Evolutionary conservation across 2,113 vertebrate species (phyloP).

Genomic region (Montifringilla adamsi): DNA sequence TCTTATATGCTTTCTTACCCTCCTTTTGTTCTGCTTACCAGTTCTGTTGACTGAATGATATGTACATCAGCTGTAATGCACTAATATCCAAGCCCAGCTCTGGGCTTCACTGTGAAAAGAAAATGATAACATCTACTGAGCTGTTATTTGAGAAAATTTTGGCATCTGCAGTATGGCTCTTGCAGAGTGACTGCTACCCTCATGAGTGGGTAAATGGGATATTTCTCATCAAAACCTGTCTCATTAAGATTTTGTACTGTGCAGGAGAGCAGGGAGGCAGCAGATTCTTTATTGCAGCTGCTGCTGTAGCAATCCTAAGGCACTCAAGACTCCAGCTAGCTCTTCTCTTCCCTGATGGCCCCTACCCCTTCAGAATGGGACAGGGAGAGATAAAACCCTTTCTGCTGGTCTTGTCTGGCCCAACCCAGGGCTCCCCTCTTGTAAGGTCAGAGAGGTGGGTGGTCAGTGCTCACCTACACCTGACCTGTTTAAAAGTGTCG

Average conservation of each 20-base stretch:
- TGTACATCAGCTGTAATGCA: not conserved
- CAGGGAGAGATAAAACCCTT: not conserved
- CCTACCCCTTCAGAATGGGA: not conserved
- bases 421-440: rapidly evolving
- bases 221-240: not conserved
- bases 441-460: not conserved
- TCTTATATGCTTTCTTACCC: not conserved
- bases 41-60: not conserved
- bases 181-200: not conserved
- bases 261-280: not conserved
- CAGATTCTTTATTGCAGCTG: not conserved
- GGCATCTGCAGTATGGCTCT: not conserved
- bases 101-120: not conserved
- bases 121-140: not conserved
- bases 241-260: not conserved
- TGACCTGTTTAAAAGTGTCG: not conserved
- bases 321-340: not conserved
- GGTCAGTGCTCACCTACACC: not conserved
- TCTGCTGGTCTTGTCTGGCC: not conserved
- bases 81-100: not conserved
- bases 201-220: not conserved
- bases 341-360: rapidly evolving
- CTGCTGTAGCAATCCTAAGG: not conserved
- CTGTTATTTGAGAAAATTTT: not conserved
- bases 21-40: not conserved